Percentiles rank a stretch among this genome's conserved stretches.
Conservation (phyloP, 2,113 vertebrate species). For the Hippopotamus amphibius region DNA sequence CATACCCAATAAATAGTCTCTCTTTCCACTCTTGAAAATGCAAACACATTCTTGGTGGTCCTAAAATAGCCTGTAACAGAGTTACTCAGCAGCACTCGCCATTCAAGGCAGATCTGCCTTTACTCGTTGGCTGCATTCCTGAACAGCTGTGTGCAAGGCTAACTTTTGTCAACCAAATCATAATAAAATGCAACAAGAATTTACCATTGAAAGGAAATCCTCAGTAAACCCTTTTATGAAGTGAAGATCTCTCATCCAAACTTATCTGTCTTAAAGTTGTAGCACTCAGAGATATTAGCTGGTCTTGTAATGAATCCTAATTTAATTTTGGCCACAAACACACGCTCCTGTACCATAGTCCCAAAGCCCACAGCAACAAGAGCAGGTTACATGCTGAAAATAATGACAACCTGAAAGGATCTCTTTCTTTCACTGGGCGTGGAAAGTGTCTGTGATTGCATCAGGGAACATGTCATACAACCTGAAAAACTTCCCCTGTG, state of each 20-base stretch:
- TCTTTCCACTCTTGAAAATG: constrained; percentile 43
- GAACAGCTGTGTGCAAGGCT: constrained; percentile 67
- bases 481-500: constrained; percentile 18
- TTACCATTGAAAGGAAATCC: constrained; percentile 48
- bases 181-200: constrained; percentile 37
- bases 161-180: constrained; percentile 53
- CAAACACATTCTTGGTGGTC: constrained; percentile 70
- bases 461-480: background rate
- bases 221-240: constrained; percentile 37
- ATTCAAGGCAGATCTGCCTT: constrained; percentile 54
- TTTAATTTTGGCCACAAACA: background rate
- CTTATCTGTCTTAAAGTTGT: background rate
- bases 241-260: constrained; percentile 37
- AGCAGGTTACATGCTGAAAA: background rate
- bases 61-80: constrained; percentile 58
- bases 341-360: background rate
- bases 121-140: constrained; percentile 50
- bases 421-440: background rate
- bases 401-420: background rate
- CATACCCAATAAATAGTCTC: constrained; percentile 50
- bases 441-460: background rate
- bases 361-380: background rate
- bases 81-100: constrained; percentile 69
- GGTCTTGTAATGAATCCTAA: constrained; percentile 3
- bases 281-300: background rate